A percentile compares a stretch with the other conserved stretches of the same genome.
These are phyloP conservation scores for Acromyrmex charruanus DNA, from an alignment of 1,140 invertebrate genomes.

Conservation along the genomic window DNA sequence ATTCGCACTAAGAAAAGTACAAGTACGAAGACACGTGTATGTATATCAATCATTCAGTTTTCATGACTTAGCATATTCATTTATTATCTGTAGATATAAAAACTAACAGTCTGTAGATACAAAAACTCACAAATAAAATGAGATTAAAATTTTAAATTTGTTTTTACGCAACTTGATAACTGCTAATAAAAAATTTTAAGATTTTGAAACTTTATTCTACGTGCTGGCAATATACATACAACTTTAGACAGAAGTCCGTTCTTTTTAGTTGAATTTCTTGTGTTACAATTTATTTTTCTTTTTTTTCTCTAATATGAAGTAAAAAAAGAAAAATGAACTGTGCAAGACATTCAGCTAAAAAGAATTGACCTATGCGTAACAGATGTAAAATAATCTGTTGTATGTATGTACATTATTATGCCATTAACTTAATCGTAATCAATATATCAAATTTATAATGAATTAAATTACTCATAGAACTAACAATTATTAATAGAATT, in stretches of 20 bases:
- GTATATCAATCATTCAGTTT: neutral
- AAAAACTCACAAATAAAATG: constrained; percentile 1
- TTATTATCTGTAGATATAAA: neutral
- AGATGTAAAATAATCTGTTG: too few relatives aligned
- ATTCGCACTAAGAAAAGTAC: neutral
- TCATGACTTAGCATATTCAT: neutral
- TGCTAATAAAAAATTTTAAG: neutral
- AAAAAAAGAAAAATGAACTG: too few relatives aligned
- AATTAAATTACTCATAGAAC: neutral
- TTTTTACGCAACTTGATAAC: neutral
- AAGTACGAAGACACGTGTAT: neutral
- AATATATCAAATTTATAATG: neutral
- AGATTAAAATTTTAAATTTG: neutral
- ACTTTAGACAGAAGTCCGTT: neutral
- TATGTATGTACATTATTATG: neutral
- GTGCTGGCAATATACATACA: neutral
- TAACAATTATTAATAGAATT: neutral
- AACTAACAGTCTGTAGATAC: neutral
- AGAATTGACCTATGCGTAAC: too few relatives aligned
- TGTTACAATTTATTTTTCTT: too few relatives aligned
- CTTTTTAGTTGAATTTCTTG: too few relatives aligned
- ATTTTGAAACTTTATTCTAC: neutral
- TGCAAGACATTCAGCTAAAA: too few relatives aligned
- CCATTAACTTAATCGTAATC: neutral
- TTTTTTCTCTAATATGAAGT: too few relatives aligned